Percentiles rank a stretch among this genome's conserved stretches.
phyloP scores from a whole-genome alignment of 2,888 invertebrate genomes.

The Hetaerina titia region DNA sequence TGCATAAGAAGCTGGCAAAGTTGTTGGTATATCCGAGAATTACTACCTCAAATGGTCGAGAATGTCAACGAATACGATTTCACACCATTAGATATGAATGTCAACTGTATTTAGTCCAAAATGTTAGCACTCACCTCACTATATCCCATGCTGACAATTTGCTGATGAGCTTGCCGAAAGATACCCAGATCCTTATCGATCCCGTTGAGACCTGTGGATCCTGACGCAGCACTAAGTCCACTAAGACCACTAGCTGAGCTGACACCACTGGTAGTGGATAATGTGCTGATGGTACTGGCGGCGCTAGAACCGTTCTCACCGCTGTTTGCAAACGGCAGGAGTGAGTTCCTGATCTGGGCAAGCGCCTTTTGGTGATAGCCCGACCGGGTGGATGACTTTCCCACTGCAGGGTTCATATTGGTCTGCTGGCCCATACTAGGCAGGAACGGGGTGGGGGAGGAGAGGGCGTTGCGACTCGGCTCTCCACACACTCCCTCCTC shows the following conservation, averaged over 20 bases:
- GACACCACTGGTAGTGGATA: slow-evolving; percentile 82
- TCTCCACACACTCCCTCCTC: slow-evolving; percentile 58
- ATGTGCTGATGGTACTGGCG: slow-evolving; percentile 85
- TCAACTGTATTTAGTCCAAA: background rate
- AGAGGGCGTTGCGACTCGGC: slow-evolving; percentile 42
- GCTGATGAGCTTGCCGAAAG: slow-evolving; percentile 83
- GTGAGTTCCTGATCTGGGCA: slow-evolving; percentile 90
- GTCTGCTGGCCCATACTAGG: slow-evolving; percentile 80
- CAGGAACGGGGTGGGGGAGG: slow-evolving; percentile 71
- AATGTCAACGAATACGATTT: too few species aligned
- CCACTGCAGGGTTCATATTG: slow-evolving; percentile 79
- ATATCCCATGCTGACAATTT: slow-evolving; percentile 86
- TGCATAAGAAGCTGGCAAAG: background rate
- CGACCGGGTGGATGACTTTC: slow-evolving; percentile 82
- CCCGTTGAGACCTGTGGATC: slow-evolving; percentile 77
- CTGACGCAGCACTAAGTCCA: slow-evolving; percentile 81
- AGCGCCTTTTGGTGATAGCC: slow-evolving; percentile 93
- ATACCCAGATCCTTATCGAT: slow-evolving; percentile 83
- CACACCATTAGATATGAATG: background rate
- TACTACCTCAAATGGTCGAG: too few species aligned
- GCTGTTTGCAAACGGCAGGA: slow-evolving; percentile 89
- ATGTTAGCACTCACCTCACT: slow-evolving; percentile 81
- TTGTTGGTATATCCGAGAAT: background rate
- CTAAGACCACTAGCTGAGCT: slow-evolving; percentile 81
- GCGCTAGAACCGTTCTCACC: slow-evolving; percentile 85